Conservation (phyloP, 1,140 invertebrate species). For the Cyrtorhinus lividipennis region DNA sequence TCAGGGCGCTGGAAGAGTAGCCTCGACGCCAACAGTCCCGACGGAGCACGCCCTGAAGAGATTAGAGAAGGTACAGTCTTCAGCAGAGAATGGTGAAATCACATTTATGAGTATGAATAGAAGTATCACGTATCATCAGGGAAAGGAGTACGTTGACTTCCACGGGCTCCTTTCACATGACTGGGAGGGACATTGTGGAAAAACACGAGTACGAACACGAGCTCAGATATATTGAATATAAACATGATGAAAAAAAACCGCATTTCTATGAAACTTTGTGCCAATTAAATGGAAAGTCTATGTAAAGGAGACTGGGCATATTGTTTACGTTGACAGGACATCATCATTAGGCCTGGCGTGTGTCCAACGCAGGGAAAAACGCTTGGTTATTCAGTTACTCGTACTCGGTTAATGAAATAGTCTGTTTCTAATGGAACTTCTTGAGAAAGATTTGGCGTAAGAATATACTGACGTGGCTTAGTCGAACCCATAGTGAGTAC, state of each 20-base stretch:
- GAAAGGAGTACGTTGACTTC: no score
- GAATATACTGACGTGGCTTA: constrained; percentile 29
- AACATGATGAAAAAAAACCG: no score
- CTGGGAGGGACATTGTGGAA: background rate
- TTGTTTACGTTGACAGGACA: no score
- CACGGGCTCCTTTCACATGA: no score
- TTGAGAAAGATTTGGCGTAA: background rate
- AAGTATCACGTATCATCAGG: background rate
- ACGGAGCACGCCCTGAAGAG: background rate
- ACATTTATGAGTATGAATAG: background rate
- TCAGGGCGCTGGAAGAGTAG: background rate
- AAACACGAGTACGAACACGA: background rate
- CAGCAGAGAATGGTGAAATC: background rate
- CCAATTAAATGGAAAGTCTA: background rate
- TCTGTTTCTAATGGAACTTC: background rate
- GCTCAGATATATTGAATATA: no score
- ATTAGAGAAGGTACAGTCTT: background rate
- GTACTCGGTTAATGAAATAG: background rate
- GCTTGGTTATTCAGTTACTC: background rate
- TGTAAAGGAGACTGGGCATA: background rate
- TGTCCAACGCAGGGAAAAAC: background rate
- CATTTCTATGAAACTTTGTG: no score
- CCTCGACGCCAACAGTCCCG: background rate
- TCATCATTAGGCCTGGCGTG: no score
- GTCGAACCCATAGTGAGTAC: constrained; percentile 34